Evolutionary conservation across 2,797 vertebrate species (phyloP), one percentile per base, ranked within the genome.

Genomic region (Pipistrellus nathusii): DNA sequence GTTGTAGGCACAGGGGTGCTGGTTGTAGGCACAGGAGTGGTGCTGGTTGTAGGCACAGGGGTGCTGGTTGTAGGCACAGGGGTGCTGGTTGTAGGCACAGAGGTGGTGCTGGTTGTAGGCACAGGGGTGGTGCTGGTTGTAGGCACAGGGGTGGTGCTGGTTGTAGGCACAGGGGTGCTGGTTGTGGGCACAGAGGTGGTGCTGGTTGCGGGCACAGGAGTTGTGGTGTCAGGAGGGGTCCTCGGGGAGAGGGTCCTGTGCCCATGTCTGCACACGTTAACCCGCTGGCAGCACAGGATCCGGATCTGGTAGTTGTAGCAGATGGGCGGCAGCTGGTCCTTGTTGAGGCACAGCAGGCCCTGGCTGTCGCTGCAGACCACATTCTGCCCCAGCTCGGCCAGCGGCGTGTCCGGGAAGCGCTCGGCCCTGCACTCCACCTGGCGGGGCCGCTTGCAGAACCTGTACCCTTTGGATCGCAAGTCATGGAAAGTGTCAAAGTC

Each of bases 401-500:
- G 96, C 0, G 97, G 96, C 1, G 64, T 97, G 1, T 97, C 0
- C 0, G 98, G 98, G 69, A 97, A 98, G 0, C 93, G 41, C 30
- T 96, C 83, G 1, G 98, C 98, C 95, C 98, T 97, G 14, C 98
- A 98, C 94, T 98, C 38, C 25, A 98, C 98, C 0, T 14, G 76
- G 0, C 7, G 86, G 44, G 98, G 98, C 48, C 0, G 90, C 25
- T 93, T 7, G 0, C 98, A 98, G 0, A 98, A 92, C 23, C 68
- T 6, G 2, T 98, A 97, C 2, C 98, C 98, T 0, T 95, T 17
- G 0, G 95, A 55, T 93, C 84, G 25, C 2, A 98, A 95, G 0
- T 98, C 97, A 0, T 91, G 0, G 2, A 98, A 91, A 0, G 98
- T 98, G 7, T 98, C 98, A 27, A 98, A 98, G 2, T 98, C 98